Base-by-base conservation (phyloP, 2,888 invertebrate genomes). In the Candidula unifasciata region DNA sequence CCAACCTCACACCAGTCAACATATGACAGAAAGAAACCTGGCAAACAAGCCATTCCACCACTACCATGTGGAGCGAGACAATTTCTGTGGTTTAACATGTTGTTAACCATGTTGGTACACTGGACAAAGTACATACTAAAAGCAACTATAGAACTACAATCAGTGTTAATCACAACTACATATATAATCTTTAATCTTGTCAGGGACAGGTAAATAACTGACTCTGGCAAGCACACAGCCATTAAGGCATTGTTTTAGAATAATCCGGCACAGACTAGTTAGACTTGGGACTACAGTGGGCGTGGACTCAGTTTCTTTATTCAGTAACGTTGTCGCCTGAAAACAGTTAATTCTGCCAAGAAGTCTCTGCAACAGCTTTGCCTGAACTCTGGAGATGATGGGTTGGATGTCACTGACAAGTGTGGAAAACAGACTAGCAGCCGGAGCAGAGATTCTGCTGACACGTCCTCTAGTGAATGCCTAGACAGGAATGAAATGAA, bases 181-280 rank as follows among this genome's bases (percentile, higher is more conserved):
- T 73, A 81, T 81, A 73, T 73, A 81, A n/a, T 81, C 73, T 60
- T 81, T 81, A 16, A 81, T 81, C 27, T 81, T 81, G 60, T 81
- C 81, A 33, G 81, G 81, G 1, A 81, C 13, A n/a, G 81, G 81
- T 37, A 81, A 57, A 60, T 18, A 60, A 16, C 27, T 60, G 13
- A 57, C 57, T 27, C 60, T 60, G 35, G 37, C n/a, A 30, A 52
- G 60, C 1, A 60, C 81, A 57, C 60, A 73, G n/a, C 73, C 73
- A 52, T 60, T 52, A 35, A 81, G 73, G 60, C 73, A 35, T 18
- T 81, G 71, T 30, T 27, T 71, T 18, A 81, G 13, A 27, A 21
- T 54, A 0, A 73, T 54, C 60, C 69, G 21, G 81, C 81, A 35
- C 2, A 73, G 68, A 57, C 37, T 57, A 2, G 69, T 30, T 2